A percentile compares a stretch with the other conserved stretches of the same genome.
These are phyloP conservation scores for Drosophila carrolli DNA, from an alignment of 1,140 invertebrate species.

Conservation along the genomic window DNA sequence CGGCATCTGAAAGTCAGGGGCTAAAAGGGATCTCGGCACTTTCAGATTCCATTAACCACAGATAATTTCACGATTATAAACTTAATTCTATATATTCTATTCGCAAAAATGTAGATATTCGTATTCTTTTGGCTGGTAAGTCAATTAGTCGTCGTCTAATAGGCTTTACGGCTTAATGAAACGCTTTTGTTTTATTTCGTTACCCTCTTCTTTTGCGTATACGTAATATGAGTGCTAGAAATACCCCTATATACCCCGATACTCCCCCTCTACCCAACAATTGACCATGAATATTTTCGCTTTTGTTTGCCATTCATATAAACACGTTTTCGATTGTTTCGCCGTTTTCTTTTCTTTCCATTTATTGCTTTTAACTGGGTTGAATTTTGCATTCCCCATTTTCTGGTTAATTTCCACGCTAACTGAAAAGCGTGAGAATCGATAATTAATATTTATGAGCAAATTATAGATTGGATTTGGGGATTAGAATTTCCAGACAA, in stretches of 20 bases:
- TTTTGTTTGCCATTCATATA: conserved; percentile 39
- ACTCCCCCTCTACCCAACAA: neutral
- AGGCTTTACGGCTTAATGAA: conserved; percentile 30
- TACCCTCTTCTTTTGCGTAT: conserved; percentile 25
- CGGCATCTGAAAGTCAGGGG: neutral
- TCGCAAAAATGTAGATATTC: conserved; percentile 5
- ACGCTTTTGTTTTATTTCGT: conserved; percentile 9
- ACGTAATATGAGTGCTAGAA: conserved; percentile 46
- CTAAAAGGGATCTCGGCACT: conserved; percentile 4
- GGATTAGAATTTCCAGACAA: conserved; percentile 13
- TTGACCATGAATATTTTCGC: conserved; percentile 56
- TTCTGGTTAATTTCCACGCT: conserved; percentile 30
- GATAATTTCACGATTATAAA: neutral
- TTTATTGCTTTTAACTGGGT: conserved; percentile 38
- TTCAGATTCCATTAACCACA: neutral
- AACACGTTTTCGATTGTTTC: conserved; percentile 51
- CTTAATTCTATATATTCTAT: neutral
- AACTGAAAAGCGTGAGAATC: conserved; percentile 44
- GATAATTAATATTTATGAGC: conserved; percentile 13
- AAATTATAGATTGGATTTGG: conserved; percentile 15
- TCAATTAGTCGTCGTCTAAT: conserved; percentile 43
- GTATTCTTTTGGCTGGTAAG: conserved; percentile 27
- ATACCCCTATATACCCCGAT: conserved; percentile 1
- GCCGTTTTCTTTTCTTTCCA: conserved; percentile 32
- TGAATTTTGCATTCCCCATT: conserved; percentile 42